Evolutionary conservation across 2,888 invertebrate genomes (phyloP), one percentile per base, ranked within the genome.

Genomic region (Lissocephala sabroskyi): DNA sequence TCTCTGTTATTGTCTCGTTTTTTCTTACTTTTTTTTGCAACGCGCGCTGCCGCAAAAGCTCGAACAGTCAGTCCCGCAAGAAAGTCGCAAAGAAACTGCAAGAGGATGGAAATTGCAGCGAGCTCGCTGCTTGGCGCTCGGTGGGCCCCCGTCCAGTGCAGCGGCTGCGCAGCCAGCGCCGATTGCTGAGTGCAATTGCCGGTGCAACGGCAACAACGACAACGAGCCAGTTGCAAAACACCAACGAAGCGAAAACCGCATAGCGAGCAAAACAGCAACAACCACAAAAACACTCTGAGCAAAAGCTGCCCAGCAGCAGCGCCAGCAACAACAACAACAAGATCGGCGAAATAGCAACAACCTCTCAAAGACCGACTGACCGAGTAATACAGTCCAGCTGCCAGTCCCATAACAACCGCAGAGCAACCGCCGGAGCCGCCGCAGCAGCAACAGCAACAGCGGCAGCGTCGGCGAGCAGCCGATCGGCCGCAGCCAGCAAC

Each of bases 321-420:
- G n/a, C n/a, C n/a, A n/a, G n/a, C n/a, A n/a, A n/a, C 51, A 48
- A 43, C 50, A 49, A 48, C 45, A 35, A 41, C 49, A 57, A 57
- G 63, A 62, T 52, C 63, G 56, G 73, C 77, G 76, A 79, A 68
- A 82, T 81, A 82, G 82, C 82, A 82, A 83, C 82, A 83, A 83
- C 82, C 82, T 82, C 84, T 83, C 84, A 77, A 83, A 85, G 83
- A 85, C 84, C 84, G 84, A 85, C 84, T 85, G 84, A 85, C 84
- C 84, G 84, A 85, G 84, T 84, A 84, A 84, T 84, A 84, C 83
- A 84, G 82, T 83, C 82, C 81, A 82, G 76, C 62, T 56, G 52
- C 45, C 53, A 55, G 42, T 51, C 48, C 4, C 44, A 54, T 50
- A 61, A 37, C 48, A 56, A 44, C 46, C 50, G 41, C 49, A 56